These are phyloP conservation scores for Lamellibrachia columna DNA, from an alignment of 2,888 invertebrate genomes.

Conservation along the genomic window DNA sequence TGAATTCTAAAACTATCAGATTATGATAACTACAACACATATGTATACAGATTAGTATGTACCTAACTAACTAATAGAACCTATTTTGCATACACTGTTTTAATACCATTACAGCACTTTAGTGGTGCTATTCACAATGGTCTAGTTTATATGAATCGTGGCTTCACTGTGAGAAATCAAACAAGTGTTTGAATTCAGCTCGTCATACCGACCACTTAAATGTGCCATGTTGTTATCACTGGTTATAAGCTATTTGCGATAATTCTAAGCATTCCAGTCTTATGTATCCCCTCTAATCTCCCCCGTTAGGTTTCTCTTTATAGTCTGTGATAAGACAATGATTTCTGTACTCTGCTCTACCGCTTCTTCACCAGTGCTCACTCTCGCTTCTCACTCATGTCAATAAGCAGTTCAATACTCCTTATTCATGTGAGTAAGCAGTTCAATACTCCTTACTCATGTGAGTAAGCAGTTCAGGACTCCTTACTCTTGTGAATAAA, in stretches of 20 bases:
- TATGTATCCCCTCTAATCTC: neutral
- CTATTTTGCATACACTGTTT: neutral
- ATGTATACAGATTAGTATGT: neutral
- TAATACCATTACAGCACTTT: neutral
- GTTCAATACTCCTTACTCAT: no score
- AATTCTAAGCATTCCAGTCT: neutral
- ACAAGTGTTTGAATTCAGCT: neutral
- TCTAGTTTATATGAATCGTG: neutral
- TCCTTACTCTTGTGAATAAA: no score
- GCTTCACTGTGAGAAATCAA: neutral
- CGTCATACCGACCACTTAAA: neutral
- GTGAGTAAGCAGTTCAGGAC: no score
- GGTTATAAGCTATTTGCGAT: conserved; percentile 5
- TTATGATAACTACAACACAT: neutral
- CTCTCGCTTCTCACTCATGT: no score
- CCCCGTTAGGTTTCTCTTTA: neutral
- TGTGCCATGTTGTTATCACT: neutral
- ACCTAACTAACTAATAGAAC: no score
- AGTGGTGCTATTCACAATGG: neutral
- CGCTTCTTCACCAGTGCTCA: neutral
- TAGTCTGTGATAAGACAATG: neutral
- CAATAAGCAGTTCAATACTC: no score
- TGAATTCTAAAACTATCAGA: neutral
- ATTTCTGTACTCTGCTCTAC: neutral
- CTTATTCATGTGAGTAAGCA: no score